These are phyloP conservation scores for Astreopora myriophthalma DNA, from an alignment of 64 coral and sea anemone genomes.

Conservation along the genomic window DNA sequence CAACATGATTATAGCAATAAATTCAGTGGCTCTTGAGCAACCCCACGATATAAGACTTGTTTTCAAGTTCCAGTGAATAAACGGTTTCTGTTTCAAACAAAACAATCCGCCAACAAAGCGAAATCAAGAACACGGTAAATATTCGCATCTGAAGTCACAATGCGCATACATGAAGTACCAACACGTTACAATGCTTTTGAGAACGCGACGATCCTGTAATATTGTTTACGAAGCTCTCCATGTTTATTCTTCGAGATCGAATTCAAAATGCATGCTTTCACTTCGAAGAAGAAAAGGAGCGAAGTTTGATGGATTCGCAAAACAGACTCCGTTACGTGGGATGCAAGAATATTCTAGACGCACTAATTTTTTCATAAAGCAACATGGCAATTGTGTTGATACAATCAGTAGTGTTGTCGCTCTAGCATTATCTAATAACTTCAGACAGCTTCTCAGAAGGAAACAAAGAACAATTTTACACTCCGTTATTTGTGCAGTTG, in stretches of 20 bases:
- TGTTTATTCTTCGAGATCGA: neutral
- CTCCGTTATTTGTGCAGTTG: neutral
- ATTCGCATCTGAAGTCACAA: neutral
- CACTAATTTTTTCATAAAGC: neutral
- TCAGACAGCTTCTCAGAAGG: neutral
- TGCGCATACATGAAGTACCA: neutral
- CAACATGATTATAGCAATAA: neutral
- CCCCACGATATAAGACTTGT: neutral
- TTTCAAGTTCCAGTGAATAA: neutral
- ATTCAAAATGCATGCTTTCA: neutral
- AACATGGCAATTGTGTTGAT: neutral
- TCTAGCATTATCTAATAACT: conserved; percentile 24
- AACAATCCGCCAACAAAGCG: neutral
- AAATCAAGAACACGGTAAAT: neutral
- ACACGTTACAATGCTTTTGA: neutral
- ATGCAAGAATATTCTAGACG: neutral
- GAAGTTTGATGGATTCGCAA: neutral
- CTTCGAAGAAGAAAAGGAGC: neutral
- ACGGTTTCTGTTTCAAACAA: neutral
- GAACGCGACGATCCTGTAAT: neutral
- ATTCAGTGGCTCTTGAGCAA: neutral
- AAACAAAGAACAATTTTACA: conserved; percentile 4
- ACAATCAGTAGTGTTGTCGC: conserved; percentile 18
- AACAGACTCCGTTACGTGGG: conserved; percentile 3
- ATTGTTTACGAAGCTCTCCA: neutral